A percentile compares a stretch with the other conserved stretches of the same genome.
Evolutionary conservation across 2,113 vertebrate species (phyloP).

Genomic region (Poicephalus meyeri): DNA sequence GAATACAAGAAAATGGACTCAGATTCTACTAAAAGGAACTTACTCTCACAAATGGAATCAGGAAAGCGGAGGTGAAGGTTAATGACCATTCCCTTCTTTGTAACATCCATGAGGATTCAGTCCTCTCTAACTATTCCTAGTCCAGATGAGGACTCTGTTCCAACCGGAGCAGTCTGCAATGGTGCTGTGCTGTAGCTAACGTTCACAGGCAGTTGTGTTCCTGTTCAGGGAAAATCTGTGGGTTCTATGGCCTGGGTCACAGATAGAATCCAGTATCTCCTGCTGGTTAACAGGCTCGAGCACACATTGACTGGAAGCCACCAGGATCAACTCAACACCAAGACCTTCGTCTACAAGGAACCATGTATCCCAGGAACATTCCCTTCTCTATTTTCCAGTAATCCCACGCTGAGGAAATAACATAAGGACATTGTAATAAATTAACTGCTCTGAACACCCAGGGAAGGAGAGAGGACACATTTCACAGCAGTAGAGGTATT

Average conservation of each 20-base stretch:
- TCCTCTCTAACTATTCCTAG: neutral
- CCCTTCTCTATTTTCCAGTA: conserved; percentile 14
- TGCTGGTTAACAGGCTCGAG: neutral
- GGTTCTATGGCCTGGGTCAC: neutral
- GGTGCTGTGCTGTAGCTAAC: neutral
- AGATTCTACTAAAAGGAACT: conserved; percentile 17
- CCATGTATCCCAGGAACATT: neutral
- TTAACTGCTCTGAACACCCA: conserved; percentile 36
- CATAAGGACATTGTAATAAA: conserved; percentile 38
- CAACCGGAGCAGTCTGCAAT: neutral
- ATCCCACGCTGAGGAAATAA: conserved; percentile 3
- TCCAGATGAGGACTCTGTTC: neutral
- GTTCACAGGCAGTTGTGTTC: neutral
- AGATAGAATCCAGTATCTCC: neutral
- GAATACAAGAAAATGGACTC: neutral
- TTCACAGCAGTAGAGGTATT: conserved; percentile 67
- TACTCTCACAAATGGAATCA: neutral
- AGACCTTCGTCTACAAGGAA: neutral
- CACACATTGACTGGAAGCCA: neutral
- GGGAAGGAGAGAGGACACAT: conserved; percentile 13
- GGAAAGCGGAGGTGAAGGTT: neutral
- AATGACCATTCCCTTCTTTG: neutral
- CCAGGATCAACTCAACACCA: neutral
- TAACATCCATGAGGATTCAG: neutral
- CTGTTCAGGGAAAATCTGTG: neutral